These are phyloP conservation scores for Drosophila santomea DNA, from an alignment of 1,140 invertebrate genomes.

Conservation along the genomic window DNA sequence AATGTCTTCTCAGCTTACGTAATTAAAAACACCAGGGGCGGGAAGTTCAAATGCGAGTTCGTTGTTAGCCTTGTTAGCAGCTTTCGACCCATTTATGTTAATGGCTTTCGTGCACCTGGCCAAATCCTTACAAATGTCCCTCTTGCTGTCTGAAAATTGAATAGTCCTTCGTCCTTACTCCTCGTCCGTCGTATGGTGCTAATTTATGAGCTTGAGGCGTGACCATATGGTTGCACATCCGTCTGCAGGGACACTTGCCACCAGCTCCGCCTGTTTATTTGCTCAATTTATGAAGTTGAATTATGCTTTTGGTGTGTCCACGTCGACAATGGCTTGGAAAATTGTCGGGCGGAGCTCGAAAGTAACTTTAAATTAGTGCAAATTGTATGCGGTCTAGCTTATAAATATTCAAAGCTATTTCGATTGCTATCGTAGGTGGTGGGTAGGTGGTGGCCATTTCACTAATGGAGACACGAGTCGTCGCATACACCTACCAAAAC, in stretches of 20 bases:
- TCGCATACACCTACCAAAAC: neutral
- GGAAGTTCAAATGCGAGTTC: conserved; percentile 1
- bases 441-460: conserved; percentile 35
- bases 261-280: conserved; percentile 21
- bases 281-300: conserved; percentile 50
- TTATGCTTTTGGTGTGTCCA: conserved; percentile 42
- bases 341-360: conserved; percentile 27
- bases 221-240: conserved; percentile 66
- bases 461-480: conserved; percentile 62
- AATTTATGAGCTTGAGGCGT: conserved; percentile 71
- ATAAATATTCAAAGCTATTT: conserved; percentile 71
- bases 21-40: conserved; percentile 40
- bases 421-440: neutral
- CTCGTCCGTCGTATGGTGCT: conserved; percentile 29
- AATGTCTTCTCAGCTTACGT: conserved; percentile 43
- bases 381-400: conserved; percentile 45
- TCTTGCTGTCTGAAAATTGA: conserved; percentile 33
- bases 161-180: conserved; percentile 27
- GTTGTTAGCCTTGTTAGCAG: conserved; percentile 38
- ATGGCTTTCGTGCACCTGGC: conserved; percentile 49
- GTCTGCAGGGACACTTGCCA: conserved; percentile 22
- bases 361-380: conserved; percentile 66
- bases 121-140: conserved; percentile 52
- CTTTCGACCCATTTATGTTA: conserved; percentile 48
- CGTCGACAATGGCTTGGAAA: conserved; percentile 55